A percentile compares a stretch with the other conserved stretches of the same genome.
Evolutionary conservation across 2,797 vertebrate species (phyloP).

Genomic region (Spea hammondii): DNA sequence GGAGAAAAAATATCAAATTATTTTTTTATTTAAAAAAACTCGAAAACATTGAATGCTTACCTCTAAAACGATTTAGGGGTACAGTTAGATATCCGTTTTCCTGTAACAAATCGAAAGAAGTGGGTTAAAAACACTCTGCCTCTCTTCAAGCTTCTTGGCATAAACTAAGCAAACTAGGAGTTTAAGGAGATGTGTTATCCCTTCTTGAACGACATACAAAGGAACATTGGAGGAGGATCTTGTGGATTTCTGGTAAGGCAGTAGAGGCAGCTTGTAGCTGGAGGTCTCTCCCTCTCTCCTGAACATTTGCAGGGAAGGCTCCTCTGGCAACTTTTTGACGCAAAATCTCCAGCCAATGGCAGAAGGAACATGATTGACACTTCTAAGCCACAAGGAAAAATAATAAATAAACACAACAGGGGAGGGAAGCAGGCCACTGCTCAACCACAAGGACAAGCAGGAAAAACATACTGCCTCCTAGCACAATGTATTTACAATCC

Average conservation of each 20-base stretch:
- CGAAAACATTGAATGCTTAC: slow-evolving; percentile 52
- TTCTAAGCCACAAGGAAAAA: slow-evolving; percentile 79
- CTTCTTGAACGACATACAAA: slow-evolving; percentile 32
- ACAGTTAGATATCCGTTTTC: slow-evolving; percentile 42
- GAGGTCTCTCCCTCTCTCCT: slow-evolving; percentile 83
- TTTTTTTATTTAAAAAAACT: no score
- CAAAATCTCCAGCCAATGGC: slow-evolving; percentile 96
- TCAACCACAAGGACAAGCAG: slow-evolving; percentile 66
- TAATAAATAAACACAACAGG: slow-evolving; percentile 72
- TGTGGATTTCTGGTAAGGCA: slow-evolving; percentile 54
- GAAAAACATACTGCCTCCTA: slow-evolving; percentile 65
- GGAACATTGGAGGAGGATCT: slow-evolving; percentile 51
- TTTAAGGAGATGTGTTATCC: slow-evolving; percentile 28
- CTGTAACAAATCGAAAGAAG: slow-evolving; percentile 68
- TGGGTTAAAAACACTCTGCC: slow-evolving; percentile 62
- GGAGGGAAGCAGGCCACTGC: slow-evolving; percentile 73
- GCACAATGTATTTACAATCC: slow-evolving; percentile 59
- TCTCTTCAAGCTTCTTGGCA: slow-evolving; percentile 55
- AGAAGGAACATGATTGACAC: slow-evolving; percentile 86
- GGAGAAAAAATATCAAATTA: no score
- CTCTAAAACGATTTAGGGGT: slow-evolving; percentile 54
- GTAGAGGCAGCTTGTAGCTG: slow-evolving; percentile 74
- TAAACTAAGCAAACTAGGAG: slow-evolving; percentile 3
- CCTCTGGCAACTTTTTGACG: slow-evolving; percentile 96
- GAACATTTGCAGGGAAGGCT: slow-evolving; percentile 85